Base-by-base conservation (phyloP, 1,140 invertebrate species). In the Zaprionus capensis region DNA sequence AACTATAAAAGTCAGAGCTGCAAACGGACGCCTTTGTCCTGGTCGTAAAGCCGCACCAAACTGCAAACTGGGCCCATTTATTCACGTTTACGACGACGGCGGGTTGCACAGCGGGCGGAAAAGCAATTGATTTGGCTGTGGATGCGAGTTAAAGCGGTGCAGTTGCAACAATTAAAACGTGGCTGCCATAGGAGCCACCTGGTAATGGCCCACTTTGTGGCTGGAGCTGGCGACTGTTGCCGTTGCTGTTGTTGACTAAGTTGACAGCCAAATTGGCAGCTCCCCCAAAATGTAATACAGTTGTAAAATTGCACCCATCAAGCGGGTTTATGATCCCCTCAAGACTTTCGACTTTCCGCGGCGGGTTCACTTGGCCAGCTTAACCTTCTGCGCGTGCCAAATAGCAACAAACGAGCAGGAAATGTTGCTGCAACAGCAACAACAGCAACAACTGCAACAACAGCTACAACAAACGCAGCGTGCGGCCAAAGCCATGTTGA, bases 331-430 rank as follows among this genome's bases (percentile, higher is more conserved):
- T 76, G 81, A 83, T 76, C 14, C 26, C 28, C 31, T 28, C 31
- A 28, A 34, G 34, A 67, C 53, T 53, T 58, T 70, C 26, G 34
- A 22, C 34, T 53, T 62, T 57, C 57, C 57, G 31, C 55, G 24
- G 51, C 31, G 76, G 84, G 84, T 88, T 87, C 88, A 88, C 78
- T 79, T 84, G 84, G 63, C 51, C 81, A 84, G 81, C 81, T 90
- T 90, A 88, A 88, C 84, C 85, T 88, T 90, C 75, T 88, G 86
- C 85, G 85, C 85, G 85, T 88, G 85, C 85, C 85, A 88, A 90
- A 88, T 77, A 78, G 79, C 85, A 81, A 90, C 85, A 88, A 88
- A 90, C 85, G 81, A 88, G 81, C 85, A 77, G 82, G 82, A 77
- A 77, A 77, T 51, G 63, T 65, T 65, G 62, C 83, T 77, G 34